Percentiles rank a stretch among this genome's conserved stretches.
Evolutionary conservation across 2,113 vertebrate genomes (phyloP).

Genomic region (Halichoerus grypus): DNA sequence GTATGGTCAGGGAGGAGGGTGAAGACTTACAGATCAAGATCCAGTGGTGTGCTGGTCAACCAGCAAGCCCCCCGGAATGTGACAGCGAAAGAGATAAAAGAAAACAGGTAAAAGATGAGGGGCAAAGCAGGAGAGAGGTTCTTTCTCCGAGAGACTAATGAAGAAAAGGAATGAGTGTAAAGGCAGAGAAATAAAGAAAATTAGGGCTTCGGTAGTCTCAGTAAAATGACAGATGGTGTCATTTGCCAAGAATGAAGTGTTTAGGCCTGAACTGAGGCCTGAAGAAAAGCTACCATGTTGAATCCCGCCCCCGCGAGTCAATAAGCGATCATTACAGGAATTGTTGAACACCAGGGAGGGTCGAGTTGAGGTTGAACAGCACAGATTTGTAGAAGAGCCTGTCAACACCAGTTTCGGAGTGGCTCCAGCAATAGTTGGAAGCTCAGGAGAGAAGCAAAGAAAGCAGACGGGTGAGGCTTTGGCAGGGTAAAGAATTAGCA

Average conservation of each 20-base stretch:
- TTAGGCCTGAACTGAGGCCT: background rate
- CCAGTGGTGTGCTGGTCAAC: accelerated
- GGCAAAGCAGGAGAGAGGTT: background rate
- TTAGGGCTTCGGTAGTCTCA: background rate
- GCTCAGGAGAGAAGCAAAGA: background rate
- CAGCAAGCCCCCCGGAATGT: background rate
- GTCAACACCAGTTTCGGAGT: conserved; percentile 54
- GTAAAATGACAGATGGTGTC: background rate
- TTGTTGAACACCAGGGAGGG: conserved; percentile 53
- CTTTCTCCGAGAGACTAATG: background rate
- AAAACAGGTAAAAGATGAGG: background rate
- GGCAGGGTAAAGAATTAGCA: background rate
- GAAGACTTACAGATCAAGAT: background rate
- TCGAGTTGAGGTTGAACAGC: conserved; percentile 52
- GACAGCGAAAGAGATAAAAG: background rate
- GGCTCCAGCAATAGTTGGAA: conserved; percentile 34
- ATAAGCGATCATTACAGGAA: conserved; percentile 66
- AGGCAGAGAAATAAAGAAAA: background rate
- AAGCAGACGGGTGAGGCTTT: background rate
- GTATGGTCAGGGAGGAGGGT: accelerated
- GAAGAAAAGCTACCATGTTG: conserved; percentile 47
- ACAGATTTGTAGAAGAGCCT: conserved; percentile 61
- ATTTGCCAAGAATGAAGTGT: conserved; percentile 38
- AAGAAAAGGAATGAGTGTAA: background rate
- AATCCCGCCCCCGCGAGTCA: conserved; percentile 48